Base-by-base conservation (phyloP, 1,140 invertebrate species). In the Hesperophylax magnus region DNA sequence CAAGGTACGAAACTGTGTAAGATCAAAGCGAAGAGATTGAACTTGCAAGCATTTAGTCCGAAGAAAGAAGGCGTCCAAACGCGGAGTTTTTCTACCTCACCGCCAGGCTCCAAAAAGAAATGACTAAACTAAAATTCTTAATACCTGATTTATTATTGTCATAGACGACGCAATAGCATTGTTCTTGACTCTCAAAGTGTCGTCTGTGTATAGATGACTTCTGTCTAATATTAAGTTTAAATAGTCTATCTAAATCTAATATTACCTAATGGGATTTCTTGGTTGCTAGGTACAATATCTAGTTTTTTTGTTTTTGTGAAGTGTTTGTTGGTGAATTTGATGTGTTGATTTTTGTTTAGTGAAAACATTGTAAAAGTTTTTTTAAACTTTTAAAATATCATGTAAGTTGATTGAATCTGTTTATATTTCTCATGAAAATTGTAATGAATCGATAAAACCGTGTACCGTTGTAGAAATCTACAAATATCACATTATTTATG, bases 1-100 rank as follows among this genome's bases (percentile, higher is more conserved):
- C 89, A 90, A 81, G 89, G 89, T 0, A 89, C 88, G 71, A 90
- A 90, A 77, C 65, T 90, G 17, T 90, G 88, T 79, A 89, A 89
- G 72, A 90, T 90, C 53, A 90, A 90, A 84, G 89, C 89, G 24
- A 82, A 89, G 18, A 81, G 89, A 34, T 89, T 90, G 82, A 81
- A 83, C 18, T 20, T 39, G 17, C 72, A 31, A n/a, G 53, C 53
- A 15, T 63, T 77, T 15, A 52, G 22, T n/a, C 52, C 17, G 7
- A 90, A 90, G 81, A 89, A 90, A 81, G 89, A 90, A 14, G 86
- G 88, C 65, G 85, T 89, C 18, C 72, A 79, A 39, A 82, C 82
- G 18, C 69, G 82, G 53, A 84, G 80, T 61, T 80, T 61, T 52
- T 72, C 77, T 22, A 58, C 14, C 3, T 34, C 82, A 1, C 53